Evolutionary conservation across 2,888 invertebrate genomes (phyloP), one percentile per base, ranked within the genome.

Genomic region (Drosophila cracens): DNA sequence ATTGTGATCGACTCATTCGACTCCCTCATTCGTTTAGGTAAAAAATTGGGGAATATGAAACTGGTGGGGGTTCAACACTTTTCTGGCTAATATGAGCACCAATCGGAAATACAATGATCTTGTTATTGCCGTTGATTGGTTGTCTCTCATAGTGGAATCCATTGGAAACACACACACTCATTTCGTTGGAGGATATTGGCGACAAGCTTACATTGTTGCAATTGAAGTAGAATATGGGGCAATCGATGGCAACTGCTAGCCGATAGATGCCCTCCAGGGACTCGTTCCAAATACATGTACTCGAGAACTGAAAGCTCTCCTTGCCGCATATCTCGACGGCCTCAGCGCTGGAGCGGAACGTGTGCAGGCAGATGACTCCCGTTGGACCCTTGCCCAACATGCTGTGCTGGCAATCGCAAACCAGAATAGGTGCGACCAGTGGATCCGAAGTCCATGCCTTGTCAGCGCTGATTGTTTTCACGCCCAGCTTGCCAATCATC

Each of bases 101-200:
- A 13, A 83, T 27, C 1, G 85, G 81, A n/a, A 87, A 87, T 0
- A 85, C 48, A 2, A 85, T 61, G 5, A 59, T n/a, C 36, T 82
- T 85, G 8, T 31, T 33, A 0, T 49, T 8, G 0, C 61, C 58
- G 0, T 71, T 27, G 2, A 87, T 52, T 10, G 3, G 27, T 8
- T 87, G 7, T 2, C 70, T 57, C 49, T 85, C 87, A 34, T 72
- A 85, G 58, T 87, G 87, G 13, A 64, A 81, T 1, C 72, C 70
- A 0, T 81, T 36, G 0, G 1, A 7, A 0, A 74, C 31, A 29
- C 46, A 43, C 0, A 52, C 64, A 21, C 31, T 18, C 8, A 57
- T 52, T n/a, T 60, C 7, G 2, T n/a, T 0, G 0, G 8, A 4
- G 0, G 8, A 2, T 27, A 85, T 76, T 0, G 85, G 87, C 0